phyloP scores from a whole-genome alignment of 2,888 invertebrate species.

The Lottia gigantea region DNA sequence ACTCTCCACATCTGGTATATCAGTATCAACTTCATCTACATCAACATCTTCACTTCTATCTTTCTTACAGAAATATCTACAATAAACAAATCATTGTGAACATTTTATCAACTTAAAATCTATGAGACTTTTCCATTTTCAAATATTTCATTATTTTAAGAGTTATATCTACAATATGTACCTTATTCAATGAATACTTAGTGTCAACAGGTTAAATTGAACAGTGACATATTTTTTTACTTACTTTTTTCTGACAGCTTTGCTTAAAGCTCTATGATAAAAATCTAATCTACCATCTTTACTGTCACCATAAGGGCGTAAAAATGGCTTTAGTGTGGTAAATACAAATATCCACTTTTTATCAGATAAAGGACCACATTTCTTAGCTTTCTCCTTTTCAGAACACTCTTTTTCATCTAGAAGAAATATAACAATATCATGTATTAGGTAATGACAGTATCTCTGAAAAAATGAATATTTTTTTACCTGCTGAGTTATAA shows the following conservation, averaged over 20 bases:
- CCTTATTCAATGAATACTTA: too few relatives aligned
- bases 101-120: constrained; percentile 18
- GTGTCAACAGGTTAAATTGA: too few relatives aligned
- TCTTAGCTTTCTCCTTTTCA: constrained; percentile 55
- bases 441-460: too few relatives aligned
- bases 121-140: too few relatives aligned
- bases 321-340: constrained; percentile 59
- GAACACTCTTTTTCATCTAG: constrained; percentile 61
- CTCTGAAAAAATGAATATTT: too few relatives aligned
- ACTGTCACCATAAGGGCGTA: constrained; percentile 64
- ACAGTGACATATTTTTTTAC: background rate
- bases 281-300: constrained; percentile 64
- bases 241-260: constrained; percentile 64
- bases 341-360: constrained; percentile 62
- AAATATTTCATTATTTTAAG: too few relatives aligned
- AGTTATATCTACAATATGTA: too few relatives aligned
- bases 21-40: constrained; percentile 33
- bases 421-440: constrained; percentile 12
- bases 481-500: too few relatives aligned
- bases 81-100: constrained; percentile 2
- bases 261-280: constrained; percentile 65
- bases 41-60: constrained; percentile 32
- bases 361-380: constrained; percentile 46
- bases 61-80: constrained; percentile 46
- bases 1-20: constrained; percentile 47